Base-by-base conservation (phyloP, 2,113 vertebrate species). In the Coracopsis vasa region DNA sequence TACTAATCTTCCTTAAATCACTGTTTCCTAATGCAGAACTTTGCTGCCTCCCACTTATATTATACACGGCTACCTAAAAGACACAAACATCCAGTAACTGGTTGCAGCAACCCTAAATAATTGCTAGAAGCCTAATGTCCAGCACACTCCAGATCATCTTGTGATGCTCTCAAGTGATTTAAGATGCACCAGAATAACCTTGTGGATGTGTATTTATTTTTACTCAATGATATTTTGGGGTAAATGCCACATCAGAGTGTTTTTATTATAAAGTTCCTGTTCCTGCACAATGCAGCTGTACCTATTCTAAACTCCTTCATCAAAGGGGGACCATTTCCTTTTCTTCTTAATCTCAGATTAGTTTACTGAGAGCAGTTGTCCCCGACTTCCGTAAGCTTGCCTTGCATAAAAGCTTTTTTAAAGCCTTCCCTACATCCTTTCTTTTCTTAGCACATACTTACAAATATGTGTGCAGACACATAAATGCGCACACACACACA, bases 201-300 rank as follows among this genome's bases (percentile, higher is more conserved):
- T 11, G 15, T 89, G 39, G 39, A 79, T 58, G 23, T 50, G 29
- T 83, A 51, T 95, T 96, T 97, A 87, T 96, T 97, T 97, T 93
- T 78, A 78, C 33, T 61, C 45, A 25, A 13, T 45, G 58, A 28
- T 95, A 85, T 91, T 94, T 94, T 65, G 70, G 87, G 66, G 71
- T 92, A 90, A 94, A 97, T 50, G 80, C 70, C 79, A 92, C 91
- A 89, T 96, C 91, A 93, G 92, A 94, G 70, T 94, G 81, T 84
- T 95, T 94, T 95, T 95, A 93, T 95, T 95, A 90, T 64, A 75
- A 90, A 89, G 87, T 96, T 97, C 92, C 94, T 94, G 64, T 93
- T 97, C 77, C 88, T 89, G 86, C 65, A 53, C 48, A 85, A 14
- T 87, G 58, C 87, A 92, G 73, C 85, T 97, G 89, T 89, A 97